Evolutionary conservation across 2,797 vertebrate species (phyloP), one percentile per base, ranked within the genome.

Genomic region (Leucoraja ocellata): DNA sequence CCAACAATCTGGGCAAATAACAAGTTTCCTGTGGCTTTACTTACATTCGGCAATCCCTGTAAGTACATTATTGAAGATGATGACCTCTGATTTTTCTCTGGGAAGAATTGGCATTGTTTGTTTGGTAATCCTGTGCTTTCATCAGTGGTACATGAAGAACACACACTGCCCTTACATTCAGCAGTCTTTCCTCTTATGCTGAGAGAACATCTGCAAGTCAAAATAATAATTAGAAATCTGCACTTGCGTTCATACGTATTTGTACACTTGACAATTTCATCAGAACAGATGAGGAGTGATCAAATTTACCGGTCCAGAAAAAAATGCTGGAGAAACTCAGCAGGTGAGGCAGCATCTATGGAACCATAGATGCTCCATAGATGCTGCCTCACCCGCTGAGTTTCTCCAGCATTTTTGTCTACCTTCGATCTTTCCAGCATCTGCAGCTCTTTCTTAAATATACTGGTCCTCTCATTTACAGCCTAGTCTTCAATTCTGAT

Each of bases 61-160:
- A 95, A 94, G 94, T 95, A 96, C 96, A 96, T 97, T 94, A 96
- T 95, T 3, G 97, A 97, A 68, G 94, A 61, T 10, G 94, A 94
- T 93, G 95, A 93, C 25, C 93, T 95, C 95, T 96, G 96, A 2
- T 94, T 91, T 46, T 93, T 95, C 18, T 96, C 94, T 10, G 95
- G 96, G 93, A 96, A 93, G 94, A 97, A 97, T 61, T 80, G 88
- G 71, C 96, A 97, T 18, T 95, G 95, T 54, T 94, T 94, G 71
- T 94, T 94, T 4, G 96, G 95, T 93, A 95, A 61, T 6, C 95
- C 94, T 32, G 95, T 96, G 25, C 93, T 54, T 28, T 94, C 93
- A 79, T 95, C 95, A 88, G 93, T 94, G 61, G 94, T 93, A 90
- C 96, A 97, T 11, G 86, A 71, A 0, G 91, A 94, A 73, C 95